Evolutionary conservation across 2,888 invertebrate species (phyloP).

Genomic region (Xestia sexstrigata): DNA sequence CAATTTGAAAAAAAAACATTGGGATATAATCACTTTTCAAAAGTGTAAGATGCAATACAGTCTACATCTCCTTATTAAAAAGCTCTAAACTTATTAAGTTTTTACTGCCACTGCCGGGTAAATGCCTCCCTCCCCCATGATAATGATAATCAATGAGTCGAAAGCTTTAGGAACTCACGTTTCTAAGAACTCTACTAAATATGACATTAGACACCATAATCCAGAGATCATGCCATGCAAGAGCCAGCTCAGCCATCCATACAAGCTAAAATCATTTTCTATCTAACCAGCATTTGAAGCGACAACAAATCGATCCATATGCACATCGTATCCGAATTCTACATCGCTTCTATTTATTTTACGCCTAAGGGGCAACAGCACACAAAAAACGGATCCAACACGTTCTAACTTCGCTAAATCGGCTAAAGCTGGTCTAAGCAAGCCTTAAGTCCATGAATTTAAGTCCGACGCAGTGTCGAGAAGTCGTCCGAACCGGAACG

Average conservation of each 20-base stretch:
- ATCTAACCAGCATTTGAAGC: neutral
- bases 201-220: neutral
- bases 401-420: neutral
- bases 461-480: neutral
- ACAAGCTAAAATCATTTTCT: neutral
- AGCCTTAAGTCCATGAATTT: neutral
- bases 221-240: conserved; percentile 1
- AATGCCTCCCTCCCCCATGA: neutral
- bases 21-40: neutral
- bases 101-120: neutral
- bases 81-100: neutral
- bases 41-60: neutral
- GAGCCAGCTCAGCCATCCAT: conserved; percentile 12
- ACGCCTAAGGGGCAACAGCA: neutral
- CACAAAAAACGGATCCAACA: neutral
- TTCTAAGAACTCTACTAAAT: neutral
- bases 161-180: neutral
- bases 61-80: neutral
- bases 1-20: neutral
- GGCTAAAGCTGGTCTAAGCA: neutral
- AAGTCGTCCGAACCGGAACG: neutral
- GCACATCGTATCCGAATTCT: no score
- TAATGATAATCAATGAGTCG: neutral
- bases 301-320: no score
- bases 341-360: no score